Conservation (phyloP, 2,797 vertebrate genomes). For the Sebastiscus albofasciatus region DNA sequence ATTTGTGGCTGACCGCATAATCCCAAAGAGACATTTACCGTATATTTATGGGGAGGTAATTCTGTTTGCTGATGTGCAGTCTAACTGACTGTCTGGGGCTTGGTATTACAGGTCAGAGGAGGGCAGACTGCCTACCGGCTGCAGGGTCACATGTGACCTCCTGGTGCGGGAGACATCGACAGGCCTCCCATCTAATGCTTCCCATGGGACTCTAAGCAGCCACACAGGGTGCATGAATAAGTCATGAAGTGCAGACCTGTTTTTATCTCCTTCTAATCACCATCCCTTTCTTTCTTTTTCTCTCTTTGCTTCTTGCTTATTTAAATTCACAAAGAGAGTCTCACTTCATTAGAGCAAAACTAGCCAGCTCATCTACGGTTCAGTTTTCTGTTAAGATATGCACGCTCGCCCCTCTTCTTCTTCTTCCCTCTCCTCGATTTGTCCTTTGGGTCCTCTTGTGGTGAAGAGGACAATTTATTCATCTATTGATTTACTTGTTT, state of each 20-base stretch:
- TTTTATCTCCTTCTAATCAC: constrained; percentile 40
- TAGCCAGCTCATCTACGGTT: not conserved
- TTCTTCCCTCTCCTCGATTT: constrained; percentile 10
- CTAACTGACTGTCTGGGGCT: constrained; percentile 30
- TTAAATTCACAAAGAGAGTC: constrained; percentile 38
- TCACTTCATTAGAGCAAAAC: constrained; percentile 26
- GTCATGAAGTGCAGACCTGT: constrained; percentile 64
- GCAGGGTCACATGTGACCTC: constrained; percentile 49
- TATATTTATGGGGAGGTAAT: constrained; percentile 42
- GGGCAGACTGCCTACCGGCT: constrained; percentile 22
- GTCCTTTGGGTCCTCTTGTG: constrained; percentile 69
- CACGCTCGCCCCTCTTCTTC: constrained; percentile 25
- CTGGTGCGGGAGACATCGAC: constrained; percentile 31
- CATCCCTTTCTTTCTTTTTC: not conserved
- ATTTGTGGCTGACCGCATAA: constrained; percentile 5
- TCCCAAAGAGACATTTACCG: constrained; percentile 43
- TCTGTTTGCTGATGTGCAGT: constrained; percentile 46
- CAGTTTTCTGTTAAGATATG: constrained; percentile 17
- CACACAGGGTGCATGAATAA: constrained; percentile 73
- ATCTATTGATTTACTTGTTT: constrained; percentile 77
- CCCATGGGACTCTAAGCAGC: constrained; percentile 65
- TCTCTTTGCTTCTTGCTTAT: constrained; percentile 13
- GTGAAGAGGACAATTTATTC: constrained; percentile 75
- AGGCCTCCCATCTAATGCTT: constrained; percentile 50
- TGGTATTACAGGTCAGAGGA: constrained; percentile 25